Base-by-base conservation (phyloP, 2,113 vertebrate species). In the Poecile atricapillus region DNA sequence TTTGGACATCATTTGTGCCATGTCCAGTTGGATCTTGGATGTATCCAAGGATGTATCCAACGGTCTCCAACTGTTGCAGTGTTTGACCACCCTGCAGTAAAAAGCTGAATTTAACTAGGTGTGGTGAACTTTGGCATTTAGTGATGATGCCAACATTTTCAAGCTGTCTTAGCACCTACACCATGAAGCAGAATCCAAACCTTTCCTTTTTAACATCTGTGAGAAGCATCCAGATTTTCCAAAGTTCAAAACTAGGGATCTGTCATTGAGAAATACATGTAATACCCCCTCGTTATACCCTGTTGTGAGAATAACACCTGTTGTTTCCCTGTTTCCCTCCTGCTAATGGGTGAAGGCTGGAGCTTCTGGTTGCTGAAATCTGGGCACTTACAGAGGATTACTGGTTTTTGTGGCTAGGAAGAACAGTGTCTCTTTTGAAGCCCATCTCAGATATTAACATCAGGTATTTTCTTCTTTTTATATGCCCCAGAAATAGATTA, bases 11-110 rank as follows among this genome's bases (percentile, higher is more conserved):
- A n/a, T n/a, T n/a, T n/a, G 71, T 39, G 64, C 63, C 10, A 2
- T 0, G 5, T 58, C 52, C 43, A 41, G 65, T 2, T 0, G 0
- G 43, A 43, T 39, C 68, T 62, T 76, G 22, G 55, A 23, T 3
- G 5, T 21, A 30, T 27, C 39, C 53, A 39, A 52, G 80, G 49
- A 59, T 58, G 44, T 35, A 22, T 62, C 70, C 79, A 49, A 49
- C 21, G 55, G 4, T 39, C 22, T 83, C 56, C 43, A 44, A 13
- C 58, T 15, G 16, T 35, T 75, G 41, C 62, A 53, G 28, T 23
- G 60, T 69, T 59, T 43, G 55, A 50, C 63, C 64, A 73, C 30
- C 19, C 39, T 28, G 35, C 39, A 50, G 63, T 15, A 33, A 52
- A 76, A 81, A 31, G 39, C 47, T 77, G 62, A n/a, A 67, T 65